Percentiles rank a stretch among this genome's conserved stretches.
Conservation (phyloP, 2,888 invertebrate species). For the Hydrotaea cyrtoneurina region DNA sequence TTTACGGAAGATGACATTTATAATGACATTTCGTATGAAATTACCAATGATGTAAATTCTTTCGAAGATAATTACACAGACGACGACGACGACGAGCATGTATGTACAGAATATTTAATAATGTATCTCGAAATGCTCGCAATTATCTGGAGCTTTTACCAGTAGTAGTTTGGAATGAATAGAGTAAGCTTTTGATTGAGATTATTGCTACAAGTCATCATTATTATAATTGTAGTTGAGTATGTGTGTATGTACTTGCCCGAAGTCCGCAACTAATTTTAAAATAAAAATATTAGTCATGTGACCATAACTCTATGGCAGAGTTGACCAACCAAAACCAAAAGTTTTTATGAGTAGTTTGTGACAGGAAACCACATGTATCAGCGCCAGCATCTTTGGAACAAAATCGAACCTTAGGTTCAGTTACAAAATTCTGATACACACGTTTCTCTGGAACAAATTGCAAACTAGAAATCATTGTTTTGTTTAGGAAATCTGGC, state of each 20-base stretch:
- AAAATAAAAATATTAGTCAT: neutral
- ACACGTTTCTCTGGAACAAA: neutral
- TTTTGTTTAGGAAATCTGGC: neutral
- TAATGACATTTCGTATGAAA: conserved; percentile 33
- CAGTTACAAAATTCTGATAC: too few relatives aligned
- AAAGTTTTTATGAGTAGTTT: too few relatives aligned
- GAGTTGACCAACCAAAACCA: conserved; percentile 19
- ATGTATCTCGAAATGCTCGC: neutral
- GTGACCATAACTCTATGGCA: conserved; percentile 45
- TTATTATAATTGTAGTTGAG: conserved; percentile 28
- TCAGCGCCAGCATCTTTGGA: too few relatives aligned
- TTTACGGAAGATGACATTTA: conserved; percentile 30
- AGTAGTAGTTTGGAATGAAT: conserved; percentile 4
- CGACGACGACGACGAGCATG: conserved; percentile 12
- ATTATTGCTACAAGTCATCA: conserved; percentile 21
- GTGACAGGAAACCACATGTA: too few relatives aligned
- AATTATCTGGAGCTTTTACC: conserved; percentile 6
- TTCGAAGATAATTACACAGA: neutral
- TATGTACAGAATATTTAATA: conserved; percentile 37
- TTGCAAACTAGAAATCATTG: neutral
- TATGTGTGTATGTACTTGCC: conserved; percentile 23
- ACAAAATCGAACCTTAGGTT: too few relatives aligned
- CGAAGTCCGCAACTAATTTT: conserved; percentile 42
- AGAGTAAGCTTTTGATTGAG: conserved; percentile 29
- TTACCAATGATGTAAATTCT: conserved; percentile 22